Base-by-base conservation (phyloP, 2,113 vertebrate genomes). In the Nibea coibor region DNA sequence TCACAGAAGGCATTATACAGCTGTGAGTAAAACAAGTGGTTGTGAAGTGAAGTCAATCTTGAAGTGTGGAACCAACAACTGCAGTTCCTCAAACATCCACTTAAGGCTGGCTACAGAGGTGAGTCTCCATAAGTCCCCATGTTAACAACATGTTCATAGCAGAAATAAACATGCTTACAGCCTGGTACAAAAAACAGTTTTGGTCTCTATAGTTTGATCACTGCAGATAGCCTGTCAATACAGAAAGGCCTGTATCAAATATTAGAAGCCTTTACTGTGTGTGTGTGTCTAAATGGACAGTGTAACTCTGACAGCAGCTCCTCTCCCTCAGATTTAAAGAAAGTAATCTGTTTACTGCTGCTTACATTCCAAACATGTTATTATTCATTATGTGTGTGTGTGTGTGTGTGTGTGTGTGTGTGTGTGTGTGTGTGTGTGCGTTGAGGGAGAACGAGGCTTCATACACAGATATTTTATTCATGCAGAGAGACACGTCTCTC, bases 381-480 rank as follows among this genome's bases (percentile, higher is more conserved):
- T 63, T 43, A 64, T 63, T 69, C 24, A 81, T 47, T 67, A 4
- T 28, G 43, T 81, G 48, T 64, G 43, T 65, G 11, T 56, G 24
- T 61, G 3, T 42, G 50, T 70, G n/a, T 62, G 11, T 50, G n/a
- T 39, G 4, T 31, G 10, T 5, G 28, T 4, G 28, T 5, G 11
- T 56, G 24, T 61, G 3, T 42, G 50, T 70, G n/a, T 62, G 11
- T 50, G n/a, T 39, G 4, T 31, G 10, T 5, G 28, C 28, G 28
- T 5, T 2, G 1, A 56, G 26, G 31, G n/a, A 64, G 42, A 31
- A n/a, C 50, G 50, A n/a, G 50, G 16, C 43, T 71, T 24, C 45
- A 53, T n/a, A 54, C 43, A 45, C 50, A 5, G 3, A 73, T 69
- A 48, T 80, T 58, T 80, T 72, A 80, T 76, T 66, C 51, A 75